A percentile compares a stretch with the other conserved stretches of the same genome.
phyloP scores from a whole-genome alignment of 2,888 invertebrate species.

The Cantharis flavilabris region DNA sequence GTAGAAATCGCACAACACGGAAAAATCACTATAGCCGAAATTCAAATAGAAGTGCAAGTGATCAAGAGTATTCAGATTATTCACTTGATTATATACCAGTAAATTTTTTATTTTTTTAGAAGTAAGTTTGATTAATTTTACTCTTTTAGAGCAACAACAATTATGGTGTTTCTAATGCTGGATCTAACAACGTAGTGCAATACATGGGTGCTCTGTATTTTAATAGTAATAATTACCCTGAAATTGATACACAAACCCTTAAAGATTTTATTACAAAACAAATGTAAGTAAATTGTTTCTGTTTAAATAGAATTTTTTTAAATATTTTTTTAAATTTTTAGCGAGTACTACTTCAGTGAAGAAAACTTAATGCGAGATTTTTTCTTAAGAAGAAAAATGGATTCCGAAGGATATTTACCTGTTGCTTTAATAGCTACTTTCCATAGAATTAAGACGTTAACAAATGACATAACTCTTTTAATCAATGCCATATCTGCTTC shows the following conservation, averaged over 20 bases:
- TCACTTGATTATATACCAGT: not conserved
- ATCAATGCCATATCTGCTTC: slow-evolving; percentile 85
- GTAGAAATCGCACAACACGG: slow-evolving; percentile 58
- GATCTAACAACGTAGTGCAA: slow-evolving; percentile 49
- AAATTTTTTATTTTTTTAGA: not conserved
- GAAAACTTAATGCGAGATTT: slow-evolving; percentile 95
- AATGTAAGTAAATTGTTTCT: slow-evolving; percentile 69
- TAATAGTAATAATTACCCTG: slow-evolving; percentile 53
- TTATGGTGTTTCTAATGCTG: slow-evolving; percentile 6
- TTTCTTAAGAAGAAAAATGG: slow-evolving; percentile 97
- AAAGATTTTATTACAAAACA: slow-evolving; percentile 88
- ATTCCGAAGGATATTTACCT: slow-evolving; percentile 89
- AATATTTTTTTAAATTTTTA: slow-evolving; percentile 57
- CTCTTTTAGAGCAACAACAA: slow-evolving; percentile 11
- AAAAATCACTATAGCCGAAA: slow-evolving; percentile 55
- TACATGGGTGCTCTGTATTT: slow-evolving; percentile 67
- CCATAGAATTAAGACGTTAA: slow-evolving; percentile 88
- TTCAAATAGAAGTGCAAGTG: slow-evolving; percentile 55
- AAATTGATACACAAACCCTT: slow-evolving; percentile 60
- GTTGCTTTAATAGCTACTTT: slow-evolving; percentile 94
- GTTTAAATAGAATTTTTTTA: not conserved
- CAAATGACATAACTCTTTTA: slow-evolving; percentile 81
- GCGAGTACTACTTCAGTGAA: slow-evolving; percentile 98
- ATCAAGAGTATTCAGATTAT: slow-evolving; percentile 56
- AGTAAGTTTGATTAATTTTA: not conserved